These are phyloP conservation scores for Gymnocypris eckloni DNA, from an alignment of 2,797 vertebrate species.

Conservation along the genomic window DNA sequence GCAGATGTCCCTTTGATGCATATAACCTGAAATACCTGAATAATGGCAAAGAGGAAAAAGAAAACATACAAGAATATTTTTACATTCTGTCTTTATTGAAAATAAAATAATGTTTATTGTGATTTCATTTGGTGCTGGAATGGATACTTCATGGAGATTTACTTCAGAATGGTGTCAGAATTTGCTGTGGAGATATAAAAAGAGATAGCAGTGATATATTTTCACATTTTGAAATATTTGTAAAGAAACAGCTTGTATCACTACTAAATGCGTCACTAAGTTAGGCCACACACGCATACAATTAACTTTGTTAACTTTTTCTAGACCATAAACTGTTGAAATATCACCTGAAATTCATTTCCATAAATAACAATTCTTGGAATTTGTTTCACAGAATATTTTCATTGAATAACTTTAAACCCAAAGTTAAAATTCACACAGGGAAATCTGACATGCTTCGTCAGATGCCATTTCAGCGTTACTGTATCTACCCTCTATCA, in stretches of 20 bases:
- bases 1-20: neutral
- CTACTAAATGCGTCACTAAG: neutral
- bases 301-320: neutral
- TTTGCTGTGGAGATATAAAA: constrained; percentile 70
- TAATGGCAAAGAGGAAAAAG: neutral
- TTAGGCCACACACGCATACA: too few relatives aligned
- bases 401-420: neutral
- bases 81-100: constrained; percentile 41
- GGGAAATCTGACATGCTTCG: neutral
- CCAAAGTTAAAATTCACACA: neutral
- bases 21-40: neutral
- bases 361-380: neutral
- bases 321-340: neutral
- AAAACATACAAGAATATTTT: neutral
- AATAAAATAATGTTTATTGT: constrained; percentile 34
- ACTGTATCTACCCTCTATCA: neutral
- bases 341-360: neutral
- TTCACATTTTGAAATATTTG: constrained; percentile 14
- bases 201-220: neutral
- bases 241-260: neutral
- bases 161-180: constrained; percentile 81
- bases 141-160: constrained; percentile 49
- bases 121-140: constrained; percentile 26
- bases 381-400: neutral
- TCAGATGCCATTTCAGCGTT: neutral